phyloP scores from a whole-genome alignment of 2,888 invertebrate species.

The Ischnus inquisitorius region DNA sequence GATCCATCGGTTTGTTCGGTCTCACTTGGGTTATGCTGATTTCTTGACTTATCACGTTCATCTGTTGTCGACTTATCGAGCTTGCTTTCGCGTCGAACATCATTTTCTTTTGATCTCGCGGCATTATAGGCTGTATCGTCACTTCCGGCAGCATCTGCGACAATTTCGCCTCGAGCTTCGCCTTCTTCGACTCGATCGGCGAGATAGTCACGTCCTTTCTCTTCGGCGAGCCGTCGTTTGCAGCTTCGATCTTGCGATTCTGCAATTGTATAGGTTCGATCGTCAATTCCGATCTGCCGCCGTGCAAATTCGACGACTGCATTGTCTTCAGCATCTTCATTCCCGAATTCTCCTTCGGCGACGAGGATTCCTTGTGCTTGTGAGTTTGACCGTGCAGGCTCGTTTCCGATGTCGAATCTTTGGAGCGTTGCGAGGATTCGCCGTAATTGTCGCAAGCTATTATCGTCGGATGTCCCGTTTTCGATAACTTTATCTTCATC shows the following conservation, averaged over 20 bases:
- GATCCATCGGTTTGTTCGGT: slow-evolving; percentile 72
- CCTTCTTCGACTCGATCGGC: slow-evolving; percentile 81
- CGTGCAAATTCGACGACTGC: slow-evolving; percentile 73
- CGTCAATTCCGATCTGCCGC: slow-evolving; percentile 77
- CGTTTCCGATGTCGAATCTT: slow-evolving; percentile 51
- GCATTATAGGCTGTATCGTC: slow-evolving; percentile 81
- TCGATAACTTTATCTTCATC: slow-evolving; percentile 83
- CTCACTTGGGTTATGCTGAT: slow-evolving; percentile 83
- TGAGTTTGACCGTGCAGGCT: slow-evolving; percentile 35
- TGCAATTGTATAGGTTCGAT: slow-evolving; percentile 79
- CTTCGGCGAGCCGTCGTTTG: slow-evolving; percentile 75
- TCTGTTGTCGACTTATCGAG: slow-evolving; percentile 79
- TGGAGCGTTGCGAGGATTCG: slow-evolving; percentile 65
- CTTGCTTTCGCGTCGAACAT: slow-evolving; percentile 75
- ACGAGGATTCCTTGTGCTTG: slow-evolving; percentile 68
- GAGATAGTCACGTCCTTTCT: slow-evolving; percentile 81
- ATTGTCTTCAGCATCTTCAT: slow-evolving; percentile 75
- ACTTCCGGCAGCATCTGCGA: slow-evolving; percentile 82
- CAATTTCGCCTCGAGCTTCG: slow-evolving; percentile 80
- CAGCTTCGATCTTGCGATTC: slow-evolving; percentile 68
- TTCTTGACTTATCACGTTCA: slow-evolving; percentile 82
- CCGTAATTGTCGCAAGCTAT: slow-evolving; percentile 76
- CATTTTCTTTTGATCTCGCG: slow-evolving; percentile 72
- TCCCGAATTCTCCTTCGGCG: slow-evolving; percentile 43
- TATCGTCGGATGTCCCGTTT: slow-evolving; percentile 83